These are phyloP conservation scores for Brienomyrus brachyistius DNA, from an alignment of 2,113 vertebrate species.

Conservation along the genomic window DNA sequence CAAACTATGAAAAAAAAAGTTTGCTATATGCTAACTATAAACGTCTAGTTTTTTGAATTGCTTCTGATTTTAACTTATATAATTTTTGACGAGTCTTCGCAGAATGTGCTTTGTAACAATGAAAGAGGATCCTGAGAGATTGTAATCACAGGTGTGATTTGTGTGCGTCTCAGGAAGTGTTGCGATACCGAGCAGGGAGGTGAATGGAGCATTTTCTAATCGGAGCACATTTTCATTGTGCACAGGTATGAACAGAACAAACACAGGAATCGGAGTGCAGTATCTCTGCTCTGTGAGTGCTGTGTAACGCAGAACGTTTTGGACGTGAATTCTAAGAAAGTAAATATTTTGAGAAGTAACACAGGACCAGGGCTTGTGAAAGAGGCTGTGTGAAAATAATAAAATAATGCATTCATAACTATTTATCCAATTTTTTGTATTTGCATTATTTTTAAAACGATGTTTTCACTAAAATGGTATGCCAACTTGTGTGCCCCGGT, in stretches of 20 bases:
- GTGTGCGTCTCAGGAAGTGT: not conserved
- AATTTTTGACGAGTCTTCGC: not conserved
- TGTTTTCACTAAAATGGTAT: not conserved
- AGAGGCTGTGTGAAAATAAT: not conserved
- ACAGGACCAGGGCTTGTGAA: not conserved
- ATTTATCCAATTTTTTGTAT: not conserved
- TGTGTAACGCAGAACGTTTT: not conserved
- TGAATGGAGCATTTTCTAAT: not conserved
- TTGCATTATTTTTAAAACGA: not conserved
- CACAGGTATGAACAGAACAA: not conserved
- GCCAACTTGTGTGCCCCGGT: too few relatives aligned
- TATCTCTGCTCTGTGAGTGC: not conserved
- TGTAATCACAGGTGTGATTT: not conserved
- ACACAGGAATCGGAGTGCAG: not conserved
- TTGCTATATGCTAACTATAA: not conserved
- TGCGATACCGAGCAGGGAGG: not conserved
- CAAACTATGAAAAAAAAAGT: not conserved
- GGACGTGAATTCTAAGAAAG: not conserved
- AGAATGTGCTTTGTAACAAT: not conserved
- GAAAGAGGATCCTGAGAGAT: conserved; percentile 17
- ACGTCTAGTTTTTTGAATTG: not conserved
- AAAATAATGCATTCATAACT: not conserved
- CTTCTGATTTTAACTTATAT: not conserved
- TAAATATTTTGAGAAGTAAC: not conserved
- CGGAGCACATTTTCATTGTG: not conserved